Base-by-base conservation (phyloP, 1,140 invertebrate species). In the Cydia splendana region DNA sequence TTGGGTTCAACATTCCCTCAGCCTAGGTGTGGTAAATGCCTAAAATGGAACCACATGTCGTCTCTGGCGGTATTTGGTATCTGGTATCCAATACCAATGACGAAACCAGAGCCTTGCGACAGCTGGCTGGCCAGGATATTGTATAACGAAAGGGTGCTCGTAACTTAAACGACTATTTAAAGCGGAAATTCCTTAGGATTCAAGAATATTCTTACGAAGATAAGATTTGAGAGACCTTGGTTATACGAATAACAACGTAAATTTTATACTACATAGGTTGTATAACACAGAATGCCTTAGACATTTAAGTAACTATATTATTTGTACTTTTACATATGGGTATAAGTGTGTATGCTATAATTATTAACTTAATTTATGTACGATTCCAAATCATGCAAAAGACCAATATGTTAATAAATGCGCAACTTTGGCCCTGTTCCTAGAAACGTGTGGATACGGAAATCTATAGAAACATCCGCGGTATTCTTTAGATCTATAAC, bases 1-100 rank as follows among this genome's bases (percentile, higher is more conserved):
- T 69, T 38, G 65, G 65, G 30, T 30, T 4, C 13, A 62, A 62
- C 13, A 38, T 38, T 71, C 5, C 34, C 30, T 38, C 4, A 42
- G n/a, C n/a, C 18, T 71, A 71, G 38, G 67, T 18, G 65, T 67
- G 65, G 30, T 30, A 71, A 38, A n/a, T n/a, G 30, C 65, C 65
- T 69, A 69, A 69, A 38, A 69, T 15, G 34, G 34, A 34, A 18
- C 67, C 67, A 71, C 67, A 71, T 71, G 67, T 71, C 67, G 67
- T 69, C 65, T 67, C 65, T 7, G 30, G 24, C 67, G 67, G 67
- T 71, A 45, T 71, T 42, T 71, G 67, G 67, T 71, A 71, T 71
- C 34, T 38, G 67, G 34, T 71, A 38, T 38, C 38, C 67, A 71
- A 71, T 18, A 71, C 67, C 67, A 18, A 71, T 71, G 34, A 13